A percentile compares a stretch with the other conserved stretches of the same genome.
These are phyloP conservation scores for Laspeyria flexula DNA, from an alignment of 2,888 invertebrate genomes.

Conservation along the genomic window DNA sequence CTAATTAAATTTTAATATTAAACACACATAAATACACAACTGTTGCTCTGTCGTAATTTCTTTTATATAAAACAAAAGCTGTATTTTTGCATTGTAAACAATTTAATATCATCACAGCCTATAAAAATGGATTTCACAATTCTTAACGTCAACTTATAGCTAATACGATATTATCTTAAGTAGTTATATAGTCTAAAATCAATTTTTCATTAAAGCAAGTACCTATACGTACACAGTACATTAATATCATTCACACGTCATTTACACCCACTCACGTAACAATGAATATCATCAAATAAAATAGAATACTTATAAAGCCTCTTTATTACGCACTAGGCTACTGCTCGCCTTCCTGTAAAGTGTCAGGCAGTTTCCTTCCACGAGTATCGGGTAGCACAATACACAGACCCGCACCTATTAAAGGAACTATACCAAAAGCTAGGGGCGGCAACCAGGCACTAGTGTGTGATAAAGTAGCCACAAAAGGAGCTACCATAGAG, in stretches of 20 bases:
- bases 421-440: constrained; percentile 89
- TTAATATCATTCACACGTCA: not conserved
- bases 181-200: not conserved
- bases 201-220: not conserved
- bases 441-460: constrained; percentile 89
- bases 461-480: constrained; percentile 88
- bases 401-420: constrained; percentile 89
- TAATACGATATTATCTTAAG: not conserved
- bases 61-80: not conserved
- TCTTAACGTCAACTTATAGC: constrained; percentile 11
- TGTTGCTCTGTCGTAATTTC: too few species aligned
- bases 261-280: not conserved
- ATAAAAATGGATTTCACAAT: constrained; percentile 53
- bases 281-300: constrained; percentile 5
- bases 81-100: not conserved
- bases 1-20: too few species aligned
- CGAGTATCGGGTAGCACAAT: constrained; percentile 92
- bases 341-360: constrained; percentile 92
- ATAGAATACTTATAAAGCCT: constrained; percentile 45
- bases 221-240: not conserved
- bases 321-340: constrained; percentile 35
- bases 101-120: constrained; percentile 69
- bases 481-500: constrained; percentile 93
- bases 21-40: too few species aligned
- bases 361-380: constrained; percentile 91